Percentiles rank a stretch among this genome's conserved stretches.
These are phyloP conservation scores for Barbus barbus DNA, from an alignment of 2,113 vertebrate genomes.

Conservation along the genomic window DNA sequence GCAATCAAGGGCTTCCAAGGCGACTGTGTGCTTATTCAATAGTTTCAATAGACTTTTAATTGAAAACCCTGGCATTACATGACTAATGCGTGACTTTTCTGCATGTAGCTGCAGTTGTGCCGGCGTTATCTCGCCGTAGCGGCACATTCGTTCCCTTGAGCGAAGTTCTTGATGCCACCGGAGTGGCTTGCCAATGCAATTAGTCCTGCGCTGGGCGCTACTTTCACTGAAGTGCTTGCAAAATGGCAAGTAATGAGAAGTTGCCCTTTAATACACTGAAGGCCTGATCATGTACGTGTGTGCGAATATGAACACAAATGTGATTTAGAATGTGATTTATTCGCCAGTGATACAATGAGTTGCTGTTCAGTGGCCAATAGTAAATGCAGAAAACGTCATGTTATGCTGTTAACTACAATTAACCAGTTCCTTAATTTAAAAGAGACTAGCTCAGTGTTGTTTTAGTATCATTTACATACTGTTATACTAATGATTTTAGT, in stretches of 20 bases:
- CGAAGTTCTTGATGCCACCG: background rate
- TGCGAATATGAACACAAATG: no score
- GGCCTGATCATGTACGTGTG: background rate
- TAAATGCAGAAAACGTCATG: background rate
- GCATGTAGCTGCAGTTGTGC: background rate
- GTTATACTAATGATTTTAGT: no score
- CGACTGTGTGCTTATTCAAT: background rate
- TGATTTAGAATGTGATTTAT: no score
- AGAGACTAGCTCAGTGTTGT: background rate
- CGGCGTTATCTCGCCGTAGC: background rate
- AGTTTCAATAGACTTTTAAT: background rate
- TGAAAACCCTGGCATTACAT: background rate
- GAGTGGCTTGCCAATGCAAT: background rate
- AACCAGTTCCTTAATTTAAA: background rate
- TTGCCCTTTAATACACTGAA: background rate
- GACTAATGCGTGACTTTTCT: background rate
- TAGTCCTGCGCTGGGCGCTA: background rate
- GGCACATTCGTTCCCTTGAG: background rate
- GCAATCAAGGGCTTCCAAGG: background rate
- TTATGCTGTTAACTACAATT: background rate
- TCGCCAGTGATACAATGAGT: background rate
- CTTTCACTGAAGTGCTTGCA: background rate
- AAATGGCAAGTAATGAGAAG: background rate
- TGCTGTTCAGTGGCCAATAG: background rate
- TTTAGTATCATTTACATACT: no score